phyloP scores from a whole-genome alignment of 2,888 invertebrate species.

The Diachrysia chrysitis region DNA sequence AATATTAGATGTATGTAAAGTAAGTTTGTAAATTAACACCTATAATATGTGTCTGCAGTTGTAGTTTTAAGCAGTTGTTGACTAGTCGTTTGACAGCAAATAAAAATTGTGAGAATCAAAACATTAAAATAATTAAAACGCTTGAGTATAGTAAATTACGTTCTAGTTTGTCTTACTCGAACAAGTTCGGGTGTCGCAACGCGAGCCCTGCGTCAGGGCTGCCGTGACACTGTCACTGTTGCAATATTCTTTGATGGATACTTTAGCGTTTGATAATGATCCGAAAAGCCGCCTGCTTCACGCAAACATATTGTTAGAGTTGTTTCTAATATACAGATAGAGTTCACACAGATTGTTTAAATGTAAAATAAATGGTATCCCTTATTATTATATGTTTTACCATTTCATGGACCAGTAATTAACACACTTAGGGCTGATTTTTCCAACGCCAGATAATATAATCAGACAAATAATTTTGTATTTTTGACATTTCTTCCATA shows the following conservation, averaged over 20 bases:
- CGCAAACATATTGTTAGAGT: neutral
- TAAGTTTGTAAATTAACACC: too few species aligned
- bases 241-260: conserved; percentile 25
- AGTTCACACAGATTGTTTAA: too few species aligned
- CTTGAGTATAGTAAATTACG: conserved; percentile 41
- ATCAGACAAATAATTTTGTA: too few species aligned
- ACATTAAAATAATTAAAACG: conserved; percentile 45
- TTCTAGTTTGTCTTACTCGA: conserved; percentile 57
- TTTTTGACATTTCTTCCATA: too few species aligned
- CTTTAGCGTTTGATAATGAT: neutral
- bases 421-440: too few species aligned
- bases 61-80: neutral
- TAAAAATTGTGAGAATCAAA: conserved; percentile 43
- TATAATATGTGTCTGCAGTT: neutral
- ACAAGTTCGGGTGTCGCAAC: conserved; percentile 59
- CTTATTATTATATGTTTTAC: too few species aligned
- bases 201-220: conserved; percentile 55
- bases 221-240: conserved; percentile 33
- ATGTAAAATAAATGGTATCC: too few species aligned
- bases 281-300: neutral
- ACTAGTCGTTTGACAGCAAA: conserved; percentile 4
- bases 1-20: too few species aligned
- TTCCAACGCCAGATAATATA: too few species aligned
- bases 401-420: too few species aligned
- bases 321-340: neutral